phyloP scores from a whole-genome alignment of 2,797 vertebrate genomes.

The Sebastes cheni region DNA sequence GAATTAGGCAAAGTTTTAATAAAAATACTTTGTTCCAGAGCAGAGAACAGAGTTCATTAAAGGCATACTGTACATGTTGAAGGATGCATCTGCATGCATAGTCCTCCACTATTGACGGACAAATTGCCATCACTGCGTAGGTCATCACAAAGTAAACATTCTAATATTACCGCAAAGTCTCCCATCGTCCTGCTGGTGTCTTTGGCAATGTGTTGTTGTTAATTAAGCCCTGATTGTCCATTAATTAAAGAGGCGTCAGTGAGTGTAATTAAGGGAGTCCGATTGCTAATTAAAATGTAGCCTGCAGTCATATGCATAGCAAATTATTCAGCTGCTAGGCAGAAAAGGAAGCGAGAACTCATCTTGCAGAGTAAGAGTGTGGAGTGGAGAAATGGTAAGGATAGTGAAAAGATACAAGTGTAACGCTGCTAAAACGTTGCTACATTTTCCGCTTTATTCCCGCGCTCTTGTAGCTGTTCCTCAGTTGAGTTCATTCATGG shows the following conservation, averaged over 20 bases:
- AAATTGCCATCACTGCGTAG: slow-evolving; percentile 36
- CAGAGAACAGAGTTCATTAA: neutral
- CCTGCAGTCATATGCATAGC: slow-evolving; percentile 78
- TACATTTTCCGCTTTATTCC: slow-evolving; percentile 13
- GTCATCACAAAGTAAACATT: slow-evolving; percentile 63
- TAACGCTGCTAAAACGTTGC: slow-evolving; percentile 2
- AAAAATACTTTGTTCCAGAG: neutral
- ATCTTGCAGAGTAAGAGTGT: slow-evolving; percentile 30
- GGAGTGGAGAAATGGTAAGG: slow-evolving; percentile 31
- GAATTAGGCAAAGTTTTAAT: slow-evolving; percentile 1
- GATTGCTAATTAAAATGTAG: slow-evolving; percentile 86
- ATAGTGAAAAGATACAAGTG: slow-evolving; percentile 3
- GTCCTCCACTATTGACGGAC: neutral
- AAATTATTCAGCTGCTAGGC: slow-evolving; percentile 78
- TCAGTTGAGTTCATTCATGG: slow-evolving; percentile 35
- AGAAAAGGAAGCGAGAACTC: slow-evolving; percentile 44
- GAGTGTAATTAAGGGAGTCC: slow-evolving; percentile 84
- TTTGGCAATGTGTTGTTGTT: slow-evolving; percentile 75
- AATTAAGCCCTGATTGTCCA: slow-evolving; percentile 81
- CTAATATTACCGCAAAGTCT: slow-evolving; percentile 51
- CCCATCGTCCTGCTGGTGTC: slow-evolving; percentile 68
- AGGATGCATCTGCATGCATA: neutral
- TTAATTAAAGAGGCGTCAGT: slow-evolving; percentile 80
- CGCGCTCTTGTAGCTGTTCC: slow-evolving; percentile 19
- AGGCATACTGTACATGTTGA: neutral